Base-by-base conservation (phyloP, 2,113 vertebrate genomes). In the Zootoca vivipara region DNA sequence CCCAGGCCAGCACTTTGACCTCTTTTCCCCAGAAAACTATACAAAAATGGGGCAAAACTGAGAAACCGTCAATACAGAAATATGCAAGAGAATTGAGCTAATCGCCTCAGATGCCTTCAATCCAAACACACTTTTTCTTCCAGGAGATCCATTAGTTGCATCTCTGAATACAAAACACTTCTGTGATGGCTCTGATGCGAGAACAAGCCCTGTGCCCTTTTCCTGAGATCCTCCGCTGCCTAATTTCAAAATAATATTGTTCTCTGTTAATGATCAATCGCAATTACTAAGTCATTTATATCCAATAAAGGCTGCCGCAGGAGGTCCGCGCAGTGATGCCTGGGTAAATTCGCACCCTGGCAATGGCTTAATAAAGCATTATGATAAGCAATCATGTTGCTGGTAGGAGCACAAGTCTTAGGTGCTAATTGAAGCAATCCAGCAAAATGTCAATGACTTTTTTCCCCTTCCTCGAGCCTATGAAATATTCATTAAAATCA, bases 351-450 rank as follows among this genome's bases (percentile, higher is more conserved):
- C 95, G 87, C 92, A 82, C 96, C 83, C 93, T 42, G 96, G 95
- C 46, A 95, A 70, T 64, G 94, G 96, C 97, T 97, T 96, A 96
- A 96, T 96, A 96, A 96, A 91, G 95, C 95, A 95, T 96, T 96
- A 96, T 95, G 95, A 95, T 95, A 93, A 96, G 96, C 95, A 93
- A 93, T 95, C 96, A 95, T 95, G 92, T 96, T 94, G 97, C 97
- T 95, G 95, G 94, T 95, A 88, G 22, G 94, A 93, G 90, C 92
- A 93, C 0, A 84, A 96, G 93, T 92, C 95, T 95, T 78, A 38
- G 85, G 87, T 92, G 94, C 95, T 97, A 97, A 97, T 96, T 96
- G 96, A 95, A 96, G 95, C 93, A 94, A 97, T 96, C 96, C 94
- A 94, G 96, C 96, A 97, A 96, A 96, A 96, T 96, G 96, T 94